phyloP scores from a whole-genome alignment of 2,888 invertebrate genomes.

The Patella caerulea region DNA sequence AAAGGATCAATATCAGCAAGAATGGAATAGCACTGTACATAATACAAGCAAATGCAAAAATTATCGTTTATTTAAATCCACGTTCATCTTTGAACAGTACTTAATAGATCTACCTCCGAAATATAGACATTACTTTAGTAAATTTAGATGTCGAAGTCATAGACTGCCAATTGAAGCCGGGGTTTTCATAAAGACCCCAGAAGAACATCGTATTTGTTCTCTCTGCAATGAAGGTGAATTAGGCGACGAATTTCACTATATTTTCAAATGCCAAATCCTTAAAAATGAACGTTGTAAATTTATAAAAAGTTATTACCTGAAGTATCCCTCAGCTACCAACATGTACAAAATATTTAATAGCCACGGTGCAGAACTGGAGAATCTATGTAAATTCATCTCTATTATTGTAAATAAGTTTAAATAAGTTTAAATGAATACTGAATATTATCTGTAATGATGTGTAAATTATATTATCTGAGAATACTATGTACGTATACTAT shows the following conservation, averaged over 20 bases:
- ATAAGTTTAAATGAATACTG: too few relatives aligned
- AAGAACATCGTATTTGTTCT: not conserved
- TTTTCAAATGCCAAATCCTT: conserved; percentile 2
- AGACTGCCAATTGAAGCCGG: not conserved
- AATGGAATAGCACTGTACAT: not conserved
- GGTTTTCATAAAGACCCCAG: not conserved
- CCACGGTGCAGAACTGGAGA: too few relatives aligned
- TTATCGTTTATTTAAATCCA: not conserved
- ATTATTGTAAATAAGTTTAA: too few relatives aligned
- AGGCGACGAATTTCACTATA: not conserved
- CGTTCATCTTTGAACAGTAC: too few relatives aligned
- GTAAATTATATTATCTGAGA: too few relatives aligned
- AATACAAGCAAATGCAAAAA: not conserved
- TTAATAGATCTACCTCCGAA: too few relatives aligned
- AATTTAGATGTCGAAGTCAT: not conserved
- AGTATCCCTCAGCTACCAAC: too few relatives aligned
- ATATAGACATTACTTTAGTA: too few relatives aligned
- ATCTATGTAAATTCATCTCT: too few relatives aligned
- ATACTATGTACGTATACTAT: too few relatives aligned
- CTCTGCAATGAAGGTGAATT: not conserved
- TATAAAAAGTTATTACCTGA: not conserved
- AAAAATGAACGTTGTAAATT: not conserved
- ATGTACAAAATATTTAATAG: too few relatives aligned
- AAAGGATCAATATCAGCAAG: not conserved
- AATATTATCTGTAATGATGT: too few relatives aligned